Base-by-base conservation (phyloP, 2,113 vertebrate genomes). In the Xiphorhynchus elegans region DNA sequence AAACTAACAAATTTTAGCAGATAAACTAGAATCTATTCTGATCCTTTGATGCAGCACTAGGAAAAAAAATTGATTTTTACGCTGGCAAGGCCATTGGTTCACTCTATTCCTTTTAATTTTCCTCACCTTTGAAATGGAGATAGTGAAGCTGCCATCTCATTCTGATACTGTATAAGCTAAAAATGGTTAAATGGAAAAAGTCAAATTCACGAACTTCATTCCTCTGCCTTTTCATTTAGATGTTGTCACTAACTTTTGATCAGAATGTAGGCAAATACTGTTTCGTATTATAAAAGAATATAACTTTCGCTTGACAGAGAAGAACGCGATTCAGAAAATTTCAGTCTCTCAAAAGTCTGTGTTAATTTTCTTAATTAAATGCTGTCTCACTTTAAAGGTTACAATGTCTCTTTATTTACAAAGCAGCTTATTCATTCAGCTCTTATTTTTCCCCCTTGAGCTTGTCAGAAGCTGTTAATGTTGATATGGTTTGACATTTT, bases 311-410 rank as follows among this genome's bases (percentile, higher is more conserved):
- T 80, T 81, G 46, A 93, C 29, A 63, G 37, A 72, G 21, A 89
- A 75, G 46, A 86, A 89, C 59, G 58, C 92, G 53, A 81, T 81
- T 75, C 47, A 90, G 75, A 96, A 96, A 84, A 64, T 0, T 87
- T 14, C 58, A 79, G 47, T 70, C 25, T 92, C 55, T 96, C 77
- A 78, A 56, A 94, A 92, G 56, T 40, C 75, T 87, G n/a, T 68
- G 64, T 93, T 96, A 97, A 96, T 95, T 96, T 94, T 95, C 83
- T 82, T 92, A 93, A 95, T 95, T 96, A 92, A 95, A 94, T 96
- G 87, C 76, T 46, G 29, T 78, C 70, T 94, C 60, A 40, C 42
- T 92, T 93, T 96, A 87, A 92, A 93, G 83, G 91, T 91, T 96
- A 90, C 78, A 91, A 62, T 82, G 82, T 59, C 91, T 93, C 85